Conservation (phyloP, 2,888 invertebrate genomes). For the Nephrotoma flavescens region DNA sequence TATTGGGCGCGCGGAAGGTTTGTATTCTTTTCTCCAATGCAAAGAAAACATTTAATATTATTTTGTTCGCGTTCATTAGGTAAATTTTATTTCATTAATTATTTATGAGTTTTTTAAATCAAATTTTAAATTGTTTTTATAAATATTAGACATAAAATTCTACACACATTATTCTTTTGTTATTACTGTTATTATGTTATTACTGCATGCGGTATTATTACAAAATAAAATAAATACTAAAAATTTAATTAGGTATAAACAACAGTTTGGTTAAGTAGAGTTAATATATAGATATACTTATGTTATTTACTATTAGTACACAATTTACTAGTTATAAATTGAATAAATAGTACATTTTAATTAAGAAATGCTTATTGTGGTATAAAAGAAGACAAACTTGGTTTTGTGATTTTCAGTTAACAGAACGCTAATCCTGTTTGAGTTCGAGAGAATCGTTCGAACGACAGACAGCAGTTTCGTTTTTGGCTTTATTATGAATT, state of each 20-base stretch:
- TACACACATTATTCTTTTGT: background rate
- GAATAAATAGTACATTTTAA: background rate
- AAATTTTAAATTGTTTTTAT: background rate
- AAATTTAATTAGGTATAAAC: background rate
- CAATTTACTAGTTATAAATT: background rate
- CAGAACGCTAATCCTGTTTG: background rate
- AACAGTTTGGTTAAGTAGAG: background rate
- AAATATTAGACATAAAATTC: background rate
- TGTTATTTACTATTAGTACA: background rate
- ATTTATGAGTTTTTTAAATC: background rate
- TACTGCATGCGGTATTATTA: background rate
- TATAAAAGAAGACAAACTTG: background rate
- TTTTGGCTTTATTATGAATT: background rate
- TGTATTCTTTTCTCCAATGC: constrained; percentile 19
- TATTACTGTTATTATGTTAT: background rate
- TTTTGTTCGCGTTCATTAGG: constrained; percentile 1
- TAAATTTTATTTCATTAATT: background rate
- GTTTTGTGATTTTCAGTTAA: constrained; percentile 1
- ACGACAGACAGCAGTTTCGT: constrained; percentile 2
- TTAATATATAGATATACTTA: background rate
- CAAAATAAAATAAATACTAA: background rate
- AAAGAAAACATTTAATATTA: background rate
- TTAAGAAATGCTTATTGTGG: background rate
- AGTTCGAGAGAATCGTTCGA: constrained; percentile 2
- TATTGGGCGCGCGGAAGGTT: constrained; percentile 86